phyloP scores from a whole-genome alignment of 2,113 vertebrate species.

The Candoia aspera region DNA sequence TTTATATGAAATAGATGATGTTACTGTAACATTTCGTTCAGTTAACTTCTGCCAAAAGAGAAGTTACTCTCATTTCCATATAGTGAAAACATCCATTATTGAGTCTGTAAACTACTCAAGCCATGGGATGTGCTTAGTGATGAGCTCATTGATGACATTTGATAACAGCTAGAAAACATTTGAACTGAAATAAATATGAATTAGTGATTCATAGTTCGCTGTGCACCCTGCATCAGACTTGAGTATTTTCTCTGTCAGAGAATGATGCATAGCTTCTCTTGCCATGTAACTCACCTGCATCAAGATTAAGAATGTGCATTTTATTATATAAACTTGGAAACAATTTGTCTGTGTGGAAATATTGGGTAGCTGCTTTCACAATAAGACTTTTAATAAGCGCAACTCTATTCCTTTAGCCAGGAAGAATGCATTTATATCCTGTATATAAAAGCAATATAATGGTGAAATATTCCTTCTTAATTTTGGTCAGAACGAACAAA shows the following conservation, averaged over 20 bases:
- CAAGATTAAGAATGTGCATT: constrained; percentile 67
- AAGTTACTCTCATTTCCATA: neutral
- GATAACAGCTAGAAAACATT: constrained; percentile 32
- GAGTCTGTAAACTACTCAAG: constrained; percentile 34
- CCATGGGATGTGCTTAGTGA: neutral
- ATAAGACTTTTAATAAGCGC: constrained; percentile 53
- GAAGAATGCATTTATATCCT: constrained; percentile 64
- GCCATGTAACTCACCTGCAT: constrained; percentile 65
- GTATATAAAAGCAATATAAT: constrained; percentile 59
- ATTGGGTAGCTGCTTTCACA: constrained; percentile 61
- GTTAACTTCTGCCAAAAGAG: constrained; percentile 25
- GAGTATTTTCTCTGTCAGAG: constrained; percentile 64
- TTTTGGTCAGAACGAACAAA: constrained; percentile 78
- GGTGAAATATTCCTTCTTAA: constrained; percentile 73
- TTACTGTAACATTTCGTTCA: constrained; percentile 21
- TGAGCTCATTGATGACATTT: constrained; percentile 13
- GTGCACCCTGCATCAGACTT: constrained; percentile 33
- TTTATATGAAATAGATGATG: constrained; percentile 22
- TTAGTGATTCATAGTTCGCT: constrained; percentile 43
- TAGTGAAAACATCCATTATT: constrained; percentile 36
- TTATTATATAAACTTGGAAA: constrained; percentile 72
- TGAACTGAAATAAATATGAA: constrained; percentile 39
- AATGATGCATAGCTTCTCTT: constrained; percentile 69
- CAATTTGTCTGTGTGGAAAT: constrained; percentile 60
- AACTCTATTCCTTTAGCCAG: constrained; percentile 56